Percentiles rank a stretch among this genome's conserved stretches.
Evolutionary conservation across 2,797 vertebrate genomes (phyloP).

Genomic region (Pseudochirops cupreus): DNA sequence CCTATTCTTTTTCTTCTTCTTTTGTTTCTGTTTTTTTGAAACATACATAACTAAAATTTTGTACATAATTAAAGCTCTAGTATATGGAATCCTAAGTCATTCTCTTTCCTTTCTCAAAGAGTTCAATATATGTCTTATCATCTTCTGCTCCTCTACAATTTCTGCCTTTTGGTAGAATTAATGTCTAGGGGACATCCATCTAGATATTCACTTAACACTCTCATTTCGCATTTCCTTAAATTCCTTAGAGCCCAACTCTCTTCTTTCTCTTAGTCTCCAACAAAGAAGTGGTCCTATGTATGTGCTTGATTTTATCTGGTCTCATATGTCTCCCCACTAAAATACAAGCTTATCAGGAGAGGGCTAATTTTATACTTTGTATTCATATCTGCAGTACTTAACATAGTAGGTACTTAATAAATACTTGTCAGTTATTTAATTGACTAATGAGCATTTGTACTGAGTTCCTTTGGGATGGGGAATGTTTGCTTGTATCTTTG

Average conservation of each 20-base stretch:
- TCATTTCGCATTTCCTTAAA: background rate
- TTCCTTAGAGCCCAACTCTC: background rate
- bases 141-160: background rate
- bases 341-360: background rate
- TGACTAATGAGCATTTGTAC: background rate
- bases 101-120: background rate
- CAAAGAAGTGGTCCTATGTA: background rate
- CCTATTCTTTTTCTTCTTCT: background rate
- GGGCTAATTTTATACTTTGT: background rate
- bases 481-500: background rate
- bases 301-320: background rate
- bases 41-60: background rate
- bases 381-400: background rate
- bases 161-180: background rate
- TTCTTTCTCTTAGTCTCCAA: background rate
- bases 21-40: background rate
- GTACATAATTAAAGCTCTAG: no score
- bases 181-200: background rate
- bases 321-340: background rate
- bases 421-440: background rate
- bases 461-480: background rate
- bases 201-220: background rate
- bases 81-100: background rate
- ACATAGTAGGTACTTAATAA: background rate
- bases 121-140: background rate